Evolutionary conservation across 2,797 vertebrate genomes (phyloP).

Genomic region (Taeniopygia guttata): DNA sequence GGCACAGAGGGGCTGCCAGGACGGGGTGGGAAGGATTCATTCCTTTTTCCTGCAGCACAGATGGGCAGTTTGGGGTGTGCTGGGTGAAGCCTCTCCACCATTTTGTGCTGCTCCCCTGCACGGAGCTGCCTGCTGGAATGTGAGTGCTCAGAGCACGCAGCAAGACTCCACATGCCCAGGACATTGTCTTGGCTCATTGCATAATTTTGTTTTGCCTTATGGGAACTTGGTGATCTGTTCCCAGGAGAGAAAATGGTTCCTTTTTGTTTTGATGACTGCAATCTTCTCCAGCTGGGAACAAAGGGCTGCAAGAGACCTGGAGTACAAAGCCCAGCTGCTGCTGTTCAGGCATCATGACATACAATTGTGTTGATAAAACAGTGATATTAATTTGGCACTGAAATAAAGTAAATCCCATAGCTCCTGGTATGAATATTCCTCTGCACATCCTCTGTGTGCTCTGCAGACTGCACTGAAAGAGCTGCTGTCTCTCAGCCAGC

Average conservation of each 20-base stretch:
- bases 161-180: constrained; percentile 64
- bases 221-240: constrained; percentile 40
- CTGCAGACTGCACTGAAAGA: not conserved
- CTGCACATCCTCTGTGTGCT: not conserved
- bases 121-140: constrained; percentile 31
- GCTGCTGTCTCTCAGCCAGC: not conserved
- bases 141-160: not conserved
- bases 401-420: not conserved
- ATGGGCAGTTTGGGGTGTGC: not conserved
- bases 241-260: constrained; percentile 53
- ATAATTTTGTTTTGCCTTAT: constrained; percentile 64
- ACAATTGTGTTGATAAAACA: not conserved
- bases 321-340: not conserved
- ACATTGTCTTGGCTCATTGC: constrained; percentile 33
- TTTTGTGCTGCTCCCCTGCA: not conserved
- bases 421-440: not conserved
- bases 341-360: not conserved
- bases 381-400: not conserved
- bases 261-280: constrained; percentile 31
- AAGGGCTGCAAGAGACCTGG: not conserved
- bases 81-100: not conserved
- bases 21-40: not conserved
- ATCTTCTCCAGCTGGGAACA: not conserved
- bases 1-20: not conserved
- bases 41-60: too few relatives aligned